phyloP scores from a whole-genome alignment of 1,140 invertebrate species.

The Philotrypesis tridentata region DNA sequence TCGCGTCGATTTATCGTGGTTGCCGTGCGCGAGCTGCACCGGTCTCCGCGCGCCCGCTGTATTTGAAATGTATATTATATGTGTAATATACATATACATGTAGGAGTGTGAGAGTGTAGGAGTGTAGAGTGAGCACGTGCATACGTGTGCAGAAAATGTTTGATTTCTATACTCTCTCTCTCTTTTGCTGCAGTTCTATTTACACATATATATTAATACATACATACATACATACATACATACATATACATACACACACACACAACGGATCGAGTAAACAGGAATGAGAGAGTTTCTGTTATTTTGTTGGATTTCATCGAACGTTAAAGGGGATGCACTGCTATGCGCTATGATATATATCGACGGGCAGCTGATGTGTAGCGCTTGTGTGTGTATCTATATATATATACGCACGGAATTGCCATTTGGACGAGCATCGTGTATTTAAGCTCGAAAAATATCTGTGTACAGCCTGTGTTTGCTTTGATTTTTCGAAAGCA shows the following conservation, averaged over 20 bases:
- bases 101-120: too few relatives aligned
- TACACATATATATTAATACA: background rate
- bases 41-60: too few relatives aligned
- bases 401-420: background rate
- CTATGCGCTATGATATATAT: background rate
- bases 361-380: background rate
- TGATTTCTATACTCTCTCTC: background rate
- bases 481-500: too few relatives aligned
- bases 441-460: too few relatives aligned
- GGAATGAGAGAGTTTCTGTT: background rate
- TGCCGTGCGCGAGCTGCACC: too few relatives aligned
- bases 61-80: too few relatives aligned
- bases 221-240: too few relatives aligned
- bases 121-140: too few relatives aligned
- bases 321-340: constrained; percentile 30
- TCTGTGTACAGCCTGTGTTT: too few relatives aligned
- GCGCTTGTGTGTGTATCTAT: background rate
- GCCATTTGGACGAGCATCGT: too few relatives aligned
- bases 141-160: background rate
- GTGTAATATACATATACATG: too few relatives aligned
- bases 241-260: too few relatives aligned
- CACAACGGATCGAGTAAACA: background rate
- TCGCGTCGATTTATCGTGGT: background rate
- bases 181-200: background rate
- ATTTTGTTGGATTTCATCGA: constrained; percentile 20